Evolutionary conservation across 2,888 invertebrate species (phyloP), one percentile per base, ranked within the genome.

Genomic region (Parthenolecanium corni): DNA sequence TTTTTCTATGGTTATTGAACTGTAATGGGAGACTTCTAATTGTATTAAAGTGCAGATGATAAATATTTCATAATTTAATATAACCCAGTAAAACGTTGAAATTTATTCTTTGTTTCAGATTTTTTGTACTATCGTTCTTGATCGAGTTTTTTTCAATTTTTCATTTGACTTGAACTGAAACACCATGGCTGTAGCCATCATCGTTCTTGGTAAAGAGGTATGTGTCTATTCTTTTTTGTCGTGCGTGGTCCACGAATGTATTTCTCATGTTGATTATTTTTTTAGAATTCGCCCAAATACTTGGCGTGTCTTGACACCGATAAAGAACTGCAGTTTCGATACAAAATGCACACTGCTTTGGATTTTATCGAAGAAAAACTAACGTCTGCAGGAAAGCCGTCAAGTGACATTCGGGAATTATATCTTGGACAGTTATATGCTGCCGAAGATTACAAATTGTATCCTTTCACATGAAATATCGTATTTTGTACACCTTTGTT

Each of bases 381-480:
- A 56, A 72, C 73, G 63, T 47, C 67, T 25, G 75, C 80, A 0
- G 77, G 76, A 23, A 73, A 79, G 31, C 79, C 78, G 67, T 79
- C 84, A 69, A 80, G 80, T 23, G 94, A 95, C 72, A 77, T 86
- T 40, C 78, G 92, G 66, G 96, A 96, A 73, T 78, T 94, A 2
- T 96, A 93, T 73, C 78, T 96, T 64, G 95, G 96, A 24, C 76
- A 92, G 67, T 78, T 96, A 6, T 92, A 92, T 75, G 89, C 94
- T 0, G 89, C 94, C 6, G 96, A 96, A 77, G 92, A 91, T 67
- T 92, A 93, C 75, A 94, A 93, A 82, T 90, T 95, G 94, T 94
- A 80, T 71, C 74, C 71, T 71, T 71, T 70, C 64, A 62, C 24
- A 5, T 4, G 20, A 21, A 49, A 12, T 49, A 3, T 23, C 1